Base-by-base conservation (phyloP, 2,113 vertebrate genomes). In the Benitochromis conjunctus region DNA sequence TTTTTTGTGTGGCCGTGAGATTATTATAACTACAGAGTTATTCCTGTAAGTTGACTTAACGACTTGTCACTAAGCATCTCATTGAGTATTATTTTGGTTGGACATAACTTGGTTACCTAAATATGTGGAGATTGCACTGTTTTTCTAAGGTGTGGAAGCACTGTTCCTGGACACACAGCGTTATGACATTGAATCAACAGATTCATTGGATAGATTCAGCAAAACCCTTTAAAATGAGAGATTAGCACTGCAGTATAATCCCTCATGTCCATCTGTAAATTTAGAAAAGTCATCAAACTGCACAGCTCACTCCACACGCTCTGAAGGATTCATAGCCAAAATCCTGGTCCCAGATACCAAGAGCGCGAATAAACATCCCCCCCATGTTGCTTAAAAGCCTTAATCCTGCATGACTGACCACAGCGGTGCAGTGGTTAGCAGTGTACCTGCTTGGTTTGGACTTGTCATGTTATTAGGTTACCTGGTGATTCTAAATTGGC, bases 321-420 rank as follows among this genome's bases (percentile, higher is more conserved):
- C 9, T 6, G 34, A 19, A 62, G 29, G 29, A 34, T 62, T 62
- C 13, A 34, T 8, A 3, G 58, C 58, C 9, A 34, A 34, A 31
- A 34, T 34, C 58, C 5, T 18, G 9, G 58, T 62, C 29, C 16
- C 29, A 60, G 3, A 16, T 6, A 48, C 38, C 38, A 41, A 41
- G 56, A 1, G 2, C 26, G 7, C 29, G 6, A 26, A 29, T 13
- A 56, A 7, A 13, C 10, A 1, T 3, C 2, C 9, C 9, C 4
- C 4, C 2, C 7, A 16, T 3, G 3, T 16, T 1, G 7, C 51
- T 53, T 53, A 53, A 18, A 19, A 51, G 14, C 16, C 16, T 8
- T 18, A 51, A 51, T 14, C n/a, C 18, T 21, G 24, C 24, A 58
- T 29, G 12, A 13, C 2, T 58, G 56, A 26, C 21, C 21, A 57